Percentiles rank a stretch among this genome's conserved stretches.
These are phyloP conservation scores for Phaetusa simplex DNA, from an alignment of 2,113 vertebrate species.

Conservation along the genomic window DNA sequence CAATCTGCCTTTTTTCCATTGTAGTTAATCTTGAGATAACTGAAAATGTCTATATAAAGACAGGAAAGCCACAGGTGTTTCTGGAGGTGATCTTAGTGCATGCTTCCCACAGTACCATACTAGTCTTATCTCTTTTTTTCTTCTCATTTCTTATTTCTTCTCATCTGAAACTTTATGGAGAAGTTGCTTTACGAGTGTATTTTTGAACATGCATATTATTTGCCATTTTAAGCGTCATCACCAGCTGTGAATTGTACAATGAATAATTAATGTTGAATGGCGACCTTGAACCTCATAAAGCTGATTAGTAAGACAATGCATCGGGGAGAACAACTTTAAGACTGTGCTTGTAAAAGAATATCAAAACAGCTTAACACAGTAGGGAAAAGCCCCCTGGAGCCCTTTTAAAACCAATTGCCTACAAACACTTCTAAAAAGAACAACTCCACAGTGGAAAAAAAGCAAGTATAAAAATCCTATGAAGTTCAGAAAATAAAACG, in stretches of 20 bases:
- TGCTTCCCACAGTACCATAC: neutral
- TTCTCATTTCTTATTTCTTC: neutral
- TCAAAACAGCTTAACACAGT: constrained; percentile 67
- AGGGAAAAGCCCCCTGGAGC: constrained; percentile 59
- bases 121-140: neutral
- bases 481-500: constrained; percentile 46
- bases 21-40: neutral
- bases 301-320: constrained; percentile 68
- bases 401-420: constrained; percentile 57
- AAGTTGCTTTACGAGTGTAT: neutral
- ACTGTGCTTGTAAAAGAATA: constrained; percentile 64
- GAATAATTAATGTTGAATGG: constrained; percentile 64
- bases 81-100: neutral
- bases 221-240: constrained; percentile 1
- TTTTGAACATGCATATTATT: neutral
- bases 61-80: neutral
- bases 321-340: constrained; percentile 63
- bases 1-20: neutral
- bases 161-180: neutral
- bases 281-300: constrained; percentile 57
- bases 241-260: constrained; percentile 57
- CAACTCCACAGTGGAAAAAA: neutral
- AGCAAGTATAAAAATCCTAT: neutral
- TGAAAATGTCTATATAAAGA: neutral
- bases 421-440: constrained; percentile 56